Percentiles rank a stretch among this genome's conserved stretches.
Conservation (phyloP, 2,113 vertebrate genomes). For the Peromyscus leucopus region DNA sequence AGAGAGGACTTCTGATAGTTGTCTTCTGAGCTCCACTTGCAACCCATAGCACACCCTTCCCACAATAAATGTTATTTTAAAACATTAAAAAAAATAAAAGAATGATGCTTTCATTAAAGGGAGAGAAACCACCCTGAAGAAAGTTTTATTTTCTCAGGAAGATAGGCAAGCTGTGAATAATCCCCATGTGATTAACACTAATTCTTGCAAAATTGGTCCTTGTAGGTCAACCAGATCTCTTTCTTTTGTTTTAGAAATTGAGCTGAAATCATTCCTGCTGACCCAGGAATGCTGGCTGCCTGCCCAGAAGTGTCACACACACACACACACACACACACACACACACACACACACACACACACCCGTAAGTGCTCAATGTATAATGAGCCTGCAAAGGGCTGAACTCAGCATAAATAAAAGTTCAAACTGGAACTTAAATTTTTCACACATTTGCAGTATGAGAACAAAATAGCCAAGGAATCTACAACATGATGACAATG, state of each 20-base stretch:
- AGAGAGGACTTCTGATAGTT: not conserved
- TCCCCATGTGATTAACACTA: slow-evolving; percentile 37
- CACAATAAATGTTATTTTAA: not conserved
- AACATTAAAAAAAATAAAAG: not conserved
- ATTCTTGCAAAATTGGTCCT: slow-evolving; percentile 63
- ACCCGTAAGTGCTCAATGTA: slow-evolving; percentile 40
- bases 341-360: no score
- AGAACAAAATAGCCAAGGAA: slow-evolving; percentile 67
- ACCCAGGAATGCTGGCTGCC: slow-evolving; percentile 47
- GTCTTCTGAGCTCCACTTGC: not conserved
- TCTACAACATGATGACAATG: slow-evolving; percentile 41
- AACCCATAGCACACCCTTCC: not conserved
- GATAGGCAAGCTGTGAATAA: slow-evolving; percentile 58
- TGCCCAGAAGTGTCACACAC: slow-evolving; percentile 66
- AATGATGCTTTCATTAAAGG: slow-evolving; percentile 2
- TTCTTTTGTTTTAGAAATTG: slow-evolving; percentile 67
- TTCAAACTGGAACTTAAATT: slow-evolving; percentile 70
- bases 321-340: no score
- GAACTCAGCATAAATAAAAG: slow-evolving; percentile 78
- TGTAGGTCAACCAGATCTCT: slow-evolving; percentile 64
- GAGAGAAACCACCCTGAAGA: not conserved
- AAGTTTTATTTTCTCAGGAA: slow-evolving; percentile 52
- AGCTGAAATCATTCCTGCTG: slow-evolving; percentile 68
- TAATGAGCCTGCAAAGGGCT: slow-evolving; percentile 69
- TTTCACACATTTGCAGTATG: slow-evolving; percentile 70